Percentiles rank a stretch among this genome's conserved stretches.
phyloP scores from a whole-genome alignment of 2,797 vertebrate genomes.

The Lophius americanus region DNA sequence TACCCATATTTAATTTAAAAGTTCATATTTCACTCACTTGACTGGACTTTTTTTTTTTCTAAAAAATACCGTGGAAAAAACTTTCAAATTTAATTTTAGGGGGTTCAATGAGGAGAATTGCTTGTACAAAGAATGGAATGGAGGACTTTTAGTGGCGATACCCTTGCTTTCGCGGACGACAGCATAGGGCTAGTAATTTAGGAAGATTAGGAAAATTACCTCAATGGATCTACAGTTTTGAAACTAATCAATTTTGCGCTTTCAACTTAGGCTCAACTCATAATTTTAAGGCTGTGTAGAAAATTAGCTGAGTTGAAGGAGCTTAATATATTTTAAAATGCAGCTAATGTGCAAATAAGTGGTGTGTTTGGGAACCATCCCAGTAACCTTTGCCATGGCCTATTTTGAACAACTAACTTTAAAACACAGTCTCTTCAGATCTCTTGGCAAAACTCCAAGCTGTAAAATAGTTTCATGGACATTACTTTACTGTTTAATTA shows the following conservation, averaged over 20 bases:
- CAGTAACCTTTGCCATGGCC: conserved; percentile 10
- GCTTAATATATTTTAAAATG: background rate
- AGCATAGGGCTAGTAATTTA: no score
- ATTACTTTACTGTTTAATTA: conserved; percentile 39
- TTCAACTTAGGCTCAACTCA: background rate
- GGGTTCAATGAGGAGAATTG: no score
- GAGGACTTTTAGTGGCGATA: no score
- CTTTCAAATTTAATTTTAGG: no score
- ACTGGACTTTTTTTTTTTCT: no score
- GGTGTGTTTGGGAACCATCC: conserved; percentile 2
- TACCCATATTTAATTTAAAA: no score
- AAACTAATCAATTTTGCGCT: background rate
- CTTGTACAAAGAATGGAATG: no score
- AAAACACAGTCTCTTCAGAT: conserved; percentile 32
- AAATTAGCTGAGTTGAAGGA: background rate
- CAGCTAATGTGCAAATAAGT: background rate
- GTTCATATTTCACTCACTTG: no score
- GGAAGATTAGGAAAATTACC: no score
- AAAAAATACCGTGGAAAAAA: no score
- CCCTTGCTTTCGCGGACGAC: no score
- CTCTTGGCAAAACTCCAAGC: conserved; percentile 25
- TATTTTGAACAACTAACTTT: conserved; percentile 37
- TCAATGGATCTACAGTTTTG: background rate
- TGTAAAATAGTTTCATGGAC: conserved; percentile 22
- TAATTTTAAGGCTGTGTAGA: background rate